Evolutionary conservation across 2,888 invertebrate species (phyloP), one percentile per base, ranked within the genome.

Genomic region (Pristionchus mayeri): DNA sequence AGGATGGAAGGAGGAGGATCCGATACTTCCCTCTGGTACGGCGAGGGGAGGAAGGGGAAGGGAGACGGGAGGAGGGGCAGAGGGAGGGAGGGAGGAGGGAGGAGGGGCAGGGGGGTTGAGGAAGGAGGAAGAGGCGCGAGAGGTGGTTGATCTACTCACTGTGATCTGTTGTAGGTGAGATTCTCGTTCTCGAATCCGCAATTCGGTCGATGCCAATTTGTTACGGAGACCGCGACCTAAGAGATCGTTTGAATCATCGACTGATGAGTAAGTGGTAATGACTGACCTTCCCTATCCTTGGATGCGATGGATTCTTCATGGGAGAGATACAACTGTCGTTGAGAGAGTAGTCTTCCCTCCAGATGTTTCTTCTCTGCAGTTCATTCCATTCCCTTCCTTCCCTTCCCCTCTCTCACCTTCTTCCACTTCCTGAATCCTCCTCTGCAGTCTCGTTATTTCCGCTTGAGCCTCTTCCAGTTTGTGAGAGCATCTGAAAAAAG

Each of bases 181-280:
- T 48, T 90, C 89, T 63, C 89, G 88, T 63, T 90, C 89, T 30
- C 89, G 84, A 52, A 88, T 52, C 81, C 89, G 89, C 13, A 89
- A 85, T 81, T 90, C 89, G 7, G 87, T 57, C 6, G 87, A 86
- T 0, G 87, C 83, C 27, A 90, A 34, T 52, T 84, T 84, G 75
- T 71, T 75, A n/a, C 75, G 84, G 27, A 84, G 75, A 44, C 71
- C 37, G 24, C 84, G 84, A 54, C 71, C 81, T 82, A 57, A 37
- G 11, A 37, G 34, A 21, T 57, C 9, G 13, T 40, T 37, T 37
- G 37, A 75, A 75, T 21, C 75, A 75, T 40, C 13, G 44, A 18
- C 21, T 6, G 34, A 11, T 30, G 27, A 76, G 6, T 21, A n/a
- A 9, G n/a, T 44, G 7, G 21, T 11, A 9, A 67, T n/a, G 16